Base-by-base conservation (phyloP, 2,888 invertebrate species). In the Idaea dimidiata region DNA sequence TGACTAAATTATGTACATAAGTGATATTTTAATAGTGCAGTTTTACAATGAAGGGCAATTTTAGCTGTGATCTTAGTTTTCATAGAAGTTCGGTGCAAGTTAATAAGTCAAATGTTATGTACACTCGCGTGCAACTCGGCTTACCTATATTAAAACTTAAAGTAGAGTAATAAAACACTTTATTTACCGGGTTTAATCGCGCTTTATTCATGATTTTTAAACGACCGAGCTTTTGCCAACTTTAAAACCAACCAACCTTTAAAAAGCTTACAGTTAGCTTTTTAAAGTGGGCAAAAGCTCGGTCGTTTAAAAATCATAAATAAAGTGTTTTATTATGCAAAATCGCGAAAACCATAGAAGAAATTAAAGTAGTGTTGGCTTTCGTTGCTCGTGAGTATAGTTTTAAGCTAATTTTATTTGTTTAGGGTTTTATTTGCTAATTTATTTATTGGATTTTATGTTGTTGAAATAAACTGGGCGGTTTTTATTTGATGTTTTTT, bases 361-460 rank as follows among this genome's bases (percentile, higher is more conserved):
- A n/a, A n/a, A n/a, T n/a, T n/a, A n/a, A n/a, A n/a, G n/a, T n/a
- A n/a, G n/a, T n/a, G n/a, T 8, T 43, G 10, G 43, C 3, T 43
- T 43, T 43, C 10, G 43, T 43, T 43, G 43, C 43, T 43, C 43
- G 43, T 1, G 2, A 43, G 43, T 43, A 43, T 43, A 43, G 43
- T 43, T 43, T 3, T 43, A 43, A 43, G 43, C 14, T 14, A 43
- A 14, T 7, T 43, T 43, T 2, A 10, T 8, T 14, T 43, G 8
- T 43, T 43, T 10, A 43, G 43, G 43, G 32, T 32, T 33, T 43
- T 14, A 43, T 43, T 83, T 81, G 81, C 73, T 72, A 74, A 75
- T 79, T 78, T 81, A 43, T 78, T 66, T 77, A 76, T 72, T 66
- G 65, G 70, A 73, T 77, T 77, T 75, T 79, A 72, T 76, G 72